Conservation (phyloP, 64 coral and sea anemone species). For the Dendronephthya gigantea region DNA sequence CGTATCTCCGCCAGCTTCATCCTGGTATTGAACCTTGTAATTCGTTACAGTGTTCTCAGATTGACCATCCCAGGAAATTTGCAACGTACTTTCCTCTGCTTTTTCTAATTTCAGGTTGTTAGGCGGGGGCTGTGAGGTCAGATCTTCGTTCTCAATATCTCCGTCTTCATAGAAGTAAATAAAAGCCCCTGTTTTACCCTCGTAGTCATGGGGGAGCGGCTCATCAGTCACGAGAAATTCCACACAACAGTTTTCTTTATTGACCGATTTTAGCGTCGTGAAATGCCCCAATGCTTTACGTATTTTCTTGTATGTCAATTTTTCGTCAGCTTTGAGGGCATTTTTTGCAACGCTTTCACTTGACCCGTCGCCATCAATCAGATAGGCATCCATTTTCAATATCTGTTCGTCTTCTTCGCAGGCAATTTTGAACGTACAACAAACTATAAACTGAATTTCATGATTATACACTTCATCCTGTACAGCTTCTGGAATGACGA, state of each 20-base stretch:
- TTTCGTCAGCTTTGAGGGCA: no score
- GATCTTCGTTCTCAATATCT: conserved; percentile 13
- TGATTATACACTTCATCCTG: conserved; percentile 15
- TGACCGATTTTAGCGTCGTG: conserved; percentile 15
- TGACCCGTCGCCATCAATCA: neutral
- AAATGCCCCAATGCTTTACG: conserved; percentile 26
- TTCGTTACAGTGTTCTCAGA: neutral
- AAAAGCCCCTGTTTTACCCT: conserved; percentile 22
- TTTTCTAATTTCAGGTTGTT: neutral
- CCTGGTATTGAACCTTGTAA: conserved; percentile 28
- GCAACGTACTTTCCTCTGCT: neutral
- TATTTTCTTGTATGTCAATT: conserved; percentile 12
- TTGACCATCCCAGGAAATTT: conserved; percentile 22
- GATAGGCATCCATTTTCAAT: conserved; percentile 17
- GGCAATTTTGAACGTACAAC: conserved; percentile 27
- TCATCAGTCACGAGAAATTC: conserved; percentile 43
- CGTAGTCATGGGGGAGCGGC: neutral
- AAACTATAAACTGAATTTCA: conserved; percentile 18
- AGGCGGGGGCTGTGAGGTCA: neutral
- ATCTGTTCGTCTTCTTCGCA: conserved; percentile 20
- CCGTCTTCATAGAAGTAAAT: conserved; percentile 10
- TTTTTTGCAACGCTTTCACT: no score
- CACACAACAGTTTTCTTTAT: conserved; percentile 5
- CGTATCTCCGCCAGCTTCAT: neutral
- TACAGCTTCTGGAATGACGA: conserved; percentile 39